Evolutionary conservation across 2,888 invertebrate genomes (phyloP).

Genomic region (Conus canariensis): DNA sequence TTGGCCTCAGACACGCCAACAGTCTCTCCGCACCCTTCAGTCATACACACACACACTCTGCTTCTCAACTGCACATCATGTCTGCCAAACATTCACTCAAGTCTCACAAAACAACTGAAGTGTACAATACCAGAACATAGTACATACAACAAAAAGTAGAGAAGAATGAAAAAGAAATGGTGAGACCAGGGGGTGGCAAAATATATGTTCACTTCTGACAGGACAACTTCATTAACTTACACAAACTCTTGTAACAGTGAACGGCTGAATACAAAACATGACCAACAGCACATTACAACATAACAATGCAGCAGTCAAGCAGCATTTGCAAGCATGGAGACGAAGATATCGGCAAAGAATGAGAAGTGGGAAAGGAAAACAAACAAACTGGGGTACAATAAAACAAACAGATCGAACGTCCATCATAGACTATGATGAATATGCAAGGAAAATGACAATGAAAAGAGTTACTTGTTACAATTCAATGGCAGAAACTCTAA

Average conservation of each 20-base stretch:
- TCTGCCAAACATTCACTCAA: background rate
- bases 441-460: no score
- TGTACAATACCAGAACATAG: background rate
- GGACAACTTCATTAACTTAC: background rate
- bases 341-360: no score
- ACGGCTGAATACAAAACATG: background rate
- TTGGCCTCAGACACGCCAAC: background rate
- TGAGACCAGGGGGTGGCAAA: background rate
- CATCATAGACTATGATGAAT: no score
- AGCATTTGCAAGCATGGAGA: background rate
- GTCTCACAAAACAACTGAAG: background rate
- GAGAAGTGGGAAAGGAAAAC: no score
- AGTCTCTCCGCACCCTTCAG: background rate
- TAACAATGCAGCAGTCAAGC: constrained; percentile 1
- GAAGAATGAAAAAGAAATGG: background rate
- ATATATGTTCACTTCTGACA: background rate
- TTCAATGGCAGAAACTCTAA: no score
- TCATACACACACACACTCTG: background rate
- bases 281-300: background rate
- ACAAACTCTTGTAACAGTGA: background rate
- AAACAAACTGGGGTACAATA: no score
- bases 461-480: no score
- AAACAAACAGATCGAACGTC: no score
- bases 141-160: background rate
- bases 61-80: background rate